phyloP scores from a whole-genome alignment of 2,888 invertebrate species.

The Hypercompe scribonia region DNA sequence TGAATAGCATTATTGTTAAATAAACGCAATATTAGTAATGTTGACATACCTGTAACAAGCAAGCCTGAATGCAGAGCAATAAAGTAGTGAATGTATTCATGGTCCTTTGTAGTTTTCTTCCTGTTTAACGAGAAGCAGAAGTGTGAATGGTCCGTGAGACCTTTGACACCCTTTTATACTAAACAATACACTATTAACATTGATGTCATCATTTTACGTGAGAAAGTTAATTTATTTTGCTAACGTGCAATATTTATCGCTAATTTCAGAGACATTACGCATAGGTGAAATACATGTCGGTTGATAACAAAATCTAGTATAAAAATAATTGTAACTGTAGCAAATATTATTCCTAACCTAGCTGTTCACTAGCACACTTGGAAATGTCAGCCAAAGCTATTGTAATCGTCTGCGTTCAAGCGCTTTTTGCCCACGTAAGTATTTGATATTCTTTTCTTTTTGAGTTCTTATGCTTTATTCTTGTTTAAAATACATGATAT shows the following conservation, averaged over 20 bases:
- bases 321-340: not conserved
- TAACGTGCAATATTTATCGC: constrained; percentile 6
- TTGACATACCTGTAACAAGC: constrained; percentile 34
- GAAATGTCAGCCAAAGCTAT: constrained; percentile 2
- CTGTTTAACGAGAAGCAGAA: constrained; percentile 15
- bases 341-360: not conserved
- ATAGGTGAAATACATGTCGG: not conserved
- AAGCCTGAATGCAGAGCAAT: constrained; percentile 42
- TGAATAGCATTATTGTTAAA: no score
- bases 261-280: not conserved
- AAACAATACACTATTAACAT: not conserved
- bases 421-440: constrained; percentile 8
- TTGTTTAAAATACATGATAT: no score
- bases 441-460: not conserved
- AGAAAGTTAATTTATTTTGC: not conserved
- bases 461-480: no score
- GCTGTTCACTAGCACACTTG: not conserved
- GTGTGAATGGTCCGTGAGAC: constrained; percentile 3
- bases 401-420: not conserved
- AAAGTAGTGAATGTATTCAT: constrained; percentile 38
- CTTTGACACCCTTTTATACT: not conserved
- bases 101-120: constrained; percentile 12
- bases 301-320: not conserved
- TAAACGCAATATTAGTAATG: no score
- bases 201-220: not conserved